Evolutionary conservation across 1,140 invertebrate species (phyloP).

Genomic region (Philotrypesis tridentata): DNA sequence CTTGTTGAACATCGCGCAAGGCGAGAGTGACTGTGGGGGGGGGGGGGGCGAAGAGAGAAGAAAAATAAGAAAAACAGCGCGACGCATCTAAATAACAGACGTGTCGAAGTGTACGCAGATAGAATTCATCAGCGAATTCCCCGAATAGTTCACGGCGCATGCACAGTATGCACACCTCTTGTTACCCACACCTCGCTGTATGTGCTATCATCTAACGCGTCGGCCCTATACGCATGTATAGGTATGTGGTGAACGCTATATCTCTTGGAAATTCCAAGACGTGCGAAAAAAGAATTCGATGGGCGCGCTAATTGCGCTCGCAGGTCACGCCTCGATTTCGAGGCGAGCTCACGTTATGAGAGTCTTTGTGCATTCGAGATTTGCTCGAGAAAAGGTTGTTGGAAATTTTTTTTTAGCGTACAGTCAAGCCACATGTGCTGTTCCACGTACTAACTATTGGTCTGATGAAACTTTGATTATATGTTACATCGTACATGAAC

Average conservation of each 20-base stretch:
- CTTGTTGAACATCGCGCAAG: conserved; percentile 8
- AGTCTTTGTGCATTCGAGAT: not conserved
- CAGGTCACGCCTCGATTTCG: conserved; percentile 35
- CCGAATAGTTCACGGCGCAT: not conserved
- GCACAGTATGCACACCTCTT: no score
- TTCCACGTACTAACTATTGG: no score
- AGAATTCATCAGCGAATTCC: conserved; percentile 40
- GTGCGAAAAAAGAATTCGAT: conserved; percentile 13
- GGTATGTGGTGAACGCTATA: no score
- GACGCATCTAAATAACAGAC: conserved; percentile 39
- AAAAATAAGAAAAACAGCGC: not conserved
- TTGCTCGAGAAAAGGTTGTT: not conserved
- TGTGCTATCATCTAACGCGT: not conserved
- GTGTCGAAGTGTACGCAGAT: conserved; percentile 32
- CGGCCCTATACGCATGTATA: not conserved
- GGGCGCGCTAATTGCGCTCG: conserved; percentile 25
- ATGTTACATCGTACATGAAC: no score
- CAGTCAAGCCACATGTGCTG: no score
- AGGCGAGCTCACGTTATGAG: not conserved
- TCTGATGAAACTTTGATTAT: no score
- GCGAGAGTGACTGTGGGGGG: no score
- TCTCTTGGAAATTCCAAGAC: conserved; percentile 39
- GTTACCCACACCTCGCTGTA: conserved; percentile 9
- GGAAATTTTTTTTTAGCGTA: no score
- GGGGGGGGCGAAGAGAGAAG: not conserved